Evolutionary conservation across 2,888 invertebrate species (phyloP).

Genomic region (Sesia bembeciformis): DNA sequence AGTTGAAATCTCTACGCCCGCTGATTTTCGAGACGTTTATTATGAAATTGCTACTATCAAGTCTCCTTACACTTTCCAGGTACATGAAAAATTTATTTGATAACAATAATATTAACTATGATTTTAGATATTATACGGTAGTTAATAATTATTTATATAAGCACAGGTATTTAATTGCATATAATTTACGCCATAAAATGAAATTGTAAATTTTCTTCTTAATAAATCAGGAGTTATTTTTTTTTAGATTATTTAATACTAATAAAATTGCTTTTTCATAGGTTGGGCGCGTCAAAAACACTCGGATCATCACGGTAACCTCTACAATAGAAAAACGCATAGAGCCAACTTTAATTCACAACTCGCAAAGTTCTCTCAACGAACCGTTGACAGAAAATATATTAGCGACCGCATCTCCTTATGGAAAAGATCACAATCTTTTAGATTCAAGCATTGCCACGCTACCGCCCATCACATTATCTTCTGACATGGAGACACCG

Average conservation of each 20-base stretch:
- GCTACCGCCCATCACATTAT: constrained; percentile 84
- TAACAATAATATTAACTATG: too few relatives aligned
- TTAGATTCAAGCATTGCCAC: constrained; percentile 88
- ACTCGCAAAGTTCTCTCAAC: constrained; percentile 75
- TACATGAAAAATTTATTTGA: constrained; percentile 28
- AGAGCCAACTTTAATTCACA: constrained; percentile 71
- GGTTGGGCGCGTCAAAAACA: constrained; percentile 91
- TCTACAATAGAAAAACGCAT: constrained; percentile 88
- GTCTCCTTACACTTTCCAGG: constrained; percentile 93
- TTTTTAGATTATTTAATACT: neutral
- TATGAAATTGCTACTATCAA: constrained; percentile 93
- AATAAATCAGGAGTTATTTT: too few relatives aligned
- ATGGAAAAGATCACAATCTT: constrained; percentile 79
- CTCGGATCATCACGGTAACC: constrained; percentile 90
- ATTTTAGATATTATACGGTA: too few relatives aligned
- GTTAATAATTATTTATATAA: too few relatives aligned
- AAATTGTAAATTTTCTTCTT: too few relatives aligned
- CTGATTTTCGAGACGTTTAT: constrained; percentile 88
- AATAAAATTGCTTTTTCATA: constrained; percentile 38
- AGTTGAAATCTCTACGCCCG: constrained; percentile 91
- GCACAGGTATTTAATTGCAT: too few relatives aligned
- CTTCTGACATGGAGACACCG: constrained; percentile 86
- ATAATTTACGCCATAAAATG: too few relatives aligned
- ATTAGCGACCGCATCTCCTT: constrained; percentile 83
- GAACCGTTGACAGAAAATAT: constrained; percentile 92